A percentile compares a stretch with the other conserved stretches of the same genome.
Conservation (phyloP, 2,888 invertebrate genomes). For the Eumacrocentrus americanus region DNA sequence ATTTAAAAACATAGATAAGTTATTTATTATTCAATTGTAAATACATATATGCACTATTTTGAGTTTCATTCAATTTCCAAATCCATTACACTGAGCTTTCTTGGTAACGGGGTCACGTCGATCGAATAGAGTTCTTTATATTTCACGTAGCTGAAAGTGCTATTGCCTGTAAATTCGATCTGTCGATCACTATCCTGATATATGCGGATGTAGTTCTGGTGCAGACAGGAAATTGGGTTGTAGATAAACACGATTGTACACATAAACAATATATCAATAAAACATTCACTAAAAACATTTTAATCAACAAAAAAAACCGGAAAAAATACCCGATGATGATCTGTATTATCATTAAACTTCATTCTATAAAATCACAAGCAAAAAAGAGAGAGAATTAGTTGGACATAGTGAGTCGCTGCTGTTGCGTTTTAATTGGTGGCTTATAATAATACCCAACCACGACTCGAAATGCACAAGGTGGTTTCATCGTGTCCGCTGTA, state of each 20-base stretch:
- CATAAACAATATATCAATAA: not conserved
- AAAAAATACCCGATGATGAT: too few species aligned
- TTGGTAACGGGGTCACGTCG: constrained; percentile 22
- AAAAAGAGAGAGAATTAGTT: not conserved
- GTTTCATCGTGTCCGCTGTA: too few species aligned
- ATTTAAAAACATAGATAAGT: too few species aligned
- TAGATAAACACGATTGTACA: not conserved
- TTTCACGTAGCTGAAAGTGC: constrained; percentile 7
- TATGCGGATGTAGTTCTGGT: constrained; percentile 5
- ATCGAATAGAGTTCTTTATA: constrained; percentile 10
- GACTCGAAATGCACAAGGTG: too few species aligned
- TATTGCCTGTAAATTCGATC: constrained; percentile 16
- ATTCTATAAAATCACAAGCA: not conserved
- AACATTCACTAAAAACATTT: too few species aligned
- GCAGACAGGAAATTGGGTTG: constrained; percentile 2
- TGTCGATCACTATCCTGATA: constrained; percentile 16
- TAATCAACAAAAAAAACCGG: too few species aligned
- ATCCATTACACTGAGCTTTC: constrained; percentile 12
- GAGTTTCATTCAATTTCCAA: constrained; percentile 13
- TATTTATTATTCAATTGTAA: too few species aligned
- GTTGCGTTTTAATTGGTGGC: too few species aligned
- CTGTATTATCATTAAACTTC: too few species aligned
- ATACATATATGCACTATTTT: constrained; percentile 6
- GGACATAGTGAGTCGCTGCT: too few species aligned
- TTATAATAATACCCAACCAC: too few species aligned